phyloP scores from a whole-genome alignment of 1,140 invertebrate species.

The Saccostrea cuccullata region DNA sequence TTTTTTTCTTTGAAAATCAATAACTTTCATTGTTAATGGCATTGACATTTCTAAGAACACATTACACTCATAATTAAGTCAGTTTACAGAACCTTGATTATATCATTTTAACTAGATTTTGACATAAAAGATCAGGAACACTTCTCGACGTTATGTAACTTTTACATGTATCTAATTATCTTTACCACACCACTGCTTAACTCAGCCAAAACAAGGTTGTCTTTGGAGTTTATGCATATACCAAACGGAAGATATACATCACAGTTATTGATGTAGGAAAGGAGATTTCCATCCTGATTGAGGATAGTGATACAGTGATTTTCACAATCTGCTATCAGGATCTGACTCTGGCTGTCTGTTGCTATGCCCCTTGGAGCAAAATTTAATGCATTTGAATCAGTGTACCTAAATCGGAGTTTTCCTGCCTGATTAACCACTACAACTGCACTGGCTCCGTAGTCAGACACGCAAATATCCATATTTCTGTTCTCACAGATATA shows the following conservation, averaged over 20 bases:
- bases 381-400: too few species aligned
- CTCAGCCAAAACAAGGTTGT: not conserved
- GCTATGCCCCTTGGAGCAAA: too few species aligned
- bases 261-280: not conserved
- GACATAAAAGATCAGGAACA: too few species aligned
- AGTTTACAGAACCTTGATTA: too few species aligned
- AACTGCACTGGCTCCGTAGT: not conserved
- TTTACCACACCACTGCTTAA: not conserved
- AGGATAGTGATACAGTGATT: not conserved
- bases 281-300: not conserved
- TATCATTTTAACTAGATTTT: too few species aligned
- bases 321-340: not conserved
- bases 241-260: not conserved
- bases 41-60: too few species aligned
- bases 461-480: slow-evolving; percentile 1
- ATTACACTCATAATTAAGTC: too few species aligned
- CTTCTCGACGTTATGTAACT: too few species aligned
- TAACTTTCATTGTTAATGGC: too few species aligned
- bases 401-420: not conserved
- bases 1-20: too few species aligned
- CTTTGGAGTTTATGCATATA: not conserved
- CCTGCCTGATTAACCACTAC: not conserved
- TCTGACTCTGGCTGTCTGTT: too few species aligned
- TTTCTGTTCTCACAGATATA: too few species aligned
- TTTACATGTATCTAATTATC: not conserved